Base-by-base conservation (phyloP, 2,797 vertebrate species). In the Pantherophis alleghaniensis region DNA sequence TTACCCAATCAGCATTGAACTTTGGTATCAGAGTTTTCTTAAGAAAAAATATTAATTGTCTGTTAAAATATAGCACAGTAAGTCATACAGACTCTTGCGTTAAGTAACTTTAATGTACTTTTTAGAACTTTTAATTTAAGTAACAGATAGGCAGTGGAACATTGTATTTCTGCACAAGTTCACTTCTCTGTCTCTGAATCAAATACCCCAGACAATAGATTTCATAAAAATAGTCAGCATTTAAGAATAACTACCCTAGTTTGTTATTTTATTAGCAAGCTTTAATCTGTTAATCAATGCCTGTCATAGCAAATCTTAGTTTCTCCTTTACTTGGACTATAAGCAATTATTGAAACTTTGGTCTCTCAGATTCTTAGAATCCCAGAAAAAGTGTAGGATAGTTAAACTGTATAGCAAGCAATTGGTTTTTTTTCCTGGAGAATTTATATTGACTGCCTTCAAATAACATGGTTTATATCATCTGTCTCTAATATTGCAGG, bases 381-480 rank as follows among this genome's bases (percentile, higher is more conserved):
- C n/a, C 32, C 18, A 79, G 18, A 79, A 79, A 57, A 88, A 88
- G 11, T 24, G 88, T 91, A 63, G 95, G 94, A 92, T 92, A 74
- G 91, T 92, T 91, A 94, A 95, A 95, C 89, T 95, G 89, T 92
- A 92, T 95, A 95, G 91, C 47, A 37, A 47, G n/a, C 51, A 94
- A 94, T 94, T 96, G 91, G 86, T 95, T 93, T 94, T 24, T 92
- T 92, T 94, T 95, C 95, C 95, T 95, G 92, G 87, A 94, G 92
- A 94, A 95, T 94, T 94, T 42, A 94, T 96, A 60, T 6, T 95
- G 94, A 96, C 94, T 95, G 92, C 93, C 94, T 92, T 95, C 51
- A 95, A 96, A 94, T 93, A 91, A 94, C 95, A 93, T 87, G 93
- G 93, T 91, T 96, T 94, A 63, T 94, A 96, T 93, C 91, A 96